These are phyloP conservation scores for Bostrychus sinensis DNA, from an alignment of 2,113 vertebrate species.

Conservation along the genomic window DNA sequence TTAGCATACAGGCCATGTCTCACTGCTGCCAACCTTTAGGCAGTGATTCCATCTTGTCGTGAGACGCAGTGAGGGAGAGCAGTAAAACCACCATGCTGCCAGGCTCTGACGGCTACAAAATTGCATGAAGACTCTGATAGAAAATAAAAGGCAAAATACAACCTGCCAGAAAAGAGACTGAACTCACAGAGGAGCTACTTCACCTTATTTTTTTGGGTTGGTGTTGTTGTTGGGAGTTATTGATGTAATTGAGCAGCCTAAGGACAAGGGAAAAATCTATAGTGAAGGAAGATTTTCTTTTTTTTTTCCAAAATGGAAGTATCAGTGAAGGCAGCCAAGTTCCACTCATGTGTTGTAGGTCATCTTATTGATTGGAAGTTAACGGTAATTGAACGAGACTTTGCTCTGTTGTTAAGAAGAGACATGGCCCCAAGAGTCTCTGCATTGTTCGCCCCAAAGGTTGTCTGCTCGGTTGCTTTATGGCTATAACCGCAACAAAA, in stretches of 20 bases:
- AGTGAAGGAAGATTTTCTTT: constrained; percentile 58
- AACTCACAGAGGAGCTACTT: constrained; percentile 54
- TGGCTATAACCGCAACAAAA: constrained; percentile 17
- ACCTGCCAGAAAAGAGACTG: constrained; percentile 44
- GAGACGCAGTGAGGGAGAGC: constrained; percentile 53
- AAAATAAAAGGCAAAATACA: constrained; percentile 48
- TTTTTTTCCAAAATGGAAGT: constrained; percentile 65
- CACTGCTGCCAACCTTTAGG: constrained; percentile 68
- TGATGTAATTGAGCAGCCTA: constrained; percentile 67
- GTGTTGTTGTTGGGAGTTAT: constrained; percentile 69
- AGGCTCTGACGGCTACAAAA: constrained; percentile 59
- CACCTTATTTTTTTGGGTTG: constrained; percentile 56
- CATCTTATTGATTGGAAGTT: constrained; percentile 72
- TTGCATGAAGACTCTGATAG: constrained; percentile 51
- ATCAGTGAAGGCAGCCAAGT: constrained; percentile 65
- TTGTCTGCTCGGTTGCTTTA: constrained; percentile 36
- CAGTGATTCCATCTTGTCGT: constrained; percentile 63
- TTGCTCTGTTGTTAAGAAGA: constrained; percentile 58
- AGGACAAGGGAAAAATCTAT: constrained; percentile 64
- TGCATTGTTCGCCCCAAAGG: constrained; percentile 21
- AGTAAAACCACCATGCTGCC: constrained; percentile 61
- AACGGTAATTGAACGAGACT: constrained; percentile 68
- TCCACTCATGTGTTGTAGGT: constrained; percentile 69
- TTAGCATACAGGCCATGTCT: constrained; percentile 71
- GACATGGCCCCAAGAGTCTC: constrained; percentile 50